These are phyloP conservation scores for Colletes latitarsis DNA, from an alignment of 1,140 invertebrate genomes.

Conservation along the genomic window DNA sequence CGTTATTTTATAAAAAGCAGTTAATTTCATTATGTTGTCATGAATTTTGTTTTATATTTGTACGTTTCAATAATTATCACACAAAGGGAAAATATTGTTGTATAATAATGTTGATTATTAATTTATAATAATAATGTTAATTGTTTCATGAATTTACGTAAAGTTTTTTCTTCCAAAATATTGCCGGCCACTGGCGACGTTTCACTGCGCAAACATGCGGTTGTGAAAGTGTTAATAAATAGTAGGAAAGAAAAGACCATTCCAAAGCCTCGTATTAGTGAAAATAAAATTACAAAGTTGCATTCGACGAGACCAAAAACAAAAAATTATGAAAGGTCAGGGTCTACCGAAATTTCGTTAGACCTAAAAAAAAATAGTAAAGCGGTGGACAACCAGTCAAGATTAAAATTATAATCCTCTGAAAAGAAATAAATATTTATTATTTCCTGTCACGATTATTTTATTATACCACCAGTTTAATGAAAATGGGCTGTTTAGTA, in stretches of 20 bases:
- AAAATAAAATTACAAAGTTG: neutral
- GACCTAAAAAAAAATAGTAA: constrained; percentile 40
- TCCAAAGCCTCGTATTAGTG: constrained; percentile 12
- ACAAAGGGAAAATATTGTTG: too few species aligned
- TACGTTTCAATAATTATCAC: too few species aligned
- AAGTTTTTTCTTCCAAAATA: too few species aligned
- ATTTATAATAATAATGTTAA: too few species aligned
- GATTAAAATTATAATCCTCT: neutral
- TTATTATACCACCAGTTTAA: constrained; percentile 30
- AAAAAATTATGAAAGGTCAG: neutral
- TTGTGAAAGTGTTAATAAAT: too few species aligned
- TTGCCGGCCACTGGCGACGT: too few species aligned
- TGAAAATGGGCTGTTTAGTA: constrained; percentile 18
- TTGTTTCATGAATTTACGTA: too few species aligned
- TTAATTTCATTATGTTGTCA: too few species aligned
- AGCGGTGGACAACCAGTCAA: neutral
- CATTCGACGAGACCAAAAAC: neutral
- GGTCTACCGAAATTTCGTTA: constrained; percentile 24
- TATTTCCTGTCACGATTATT: constrained; percentile 39
- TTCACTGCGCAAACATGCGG: too few species aligned
- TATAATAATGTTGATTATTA: too few species aligned
- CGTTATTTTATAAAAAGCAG: too few species aligned
- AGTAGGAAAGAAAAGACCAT: neutral
- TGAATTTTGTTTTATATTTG: too few species aligned
- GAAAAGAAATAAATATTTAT: constrained; percentile 18